Percentiles rank a stretch among this genome's conserved stretches.
Conservation (phyloP, 2,888 invertebrate genomes). For the Polyommatus iphigenia region DNA sequence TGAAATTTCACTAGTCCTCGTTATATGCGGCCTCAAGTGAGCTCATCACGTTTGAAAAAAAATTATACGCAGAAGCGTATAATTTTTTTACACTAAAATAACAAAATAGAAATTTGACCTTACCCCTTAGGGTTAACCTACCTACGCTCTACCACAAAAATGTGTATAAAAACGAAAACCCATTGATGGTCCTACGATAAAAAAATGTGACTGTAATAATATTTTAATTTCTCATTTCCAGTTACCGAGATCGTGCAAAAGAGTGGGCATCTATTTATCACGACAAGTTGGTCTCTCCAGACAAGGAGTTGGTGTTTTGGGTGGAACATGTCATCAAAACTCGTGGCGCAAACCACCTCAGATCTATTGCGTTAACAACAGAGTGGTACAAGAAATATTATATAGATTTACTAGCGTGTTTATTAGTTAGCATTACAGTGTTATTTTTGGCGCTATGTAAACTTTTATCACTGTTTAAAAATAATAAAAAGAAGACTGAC, state of each 20-base stretch:
- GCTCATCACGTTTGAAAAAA: too few relatives aligned
- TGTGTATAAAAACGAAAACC: background rate
- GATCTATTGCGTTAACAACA: conserved; percentile 13
- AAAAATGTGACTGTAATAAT: background rate
- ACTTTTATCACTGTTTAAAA: background rate
- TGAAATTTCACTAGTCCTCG: too few relatives aligned
- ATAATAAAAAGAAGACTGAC: conserved; percentile 10
- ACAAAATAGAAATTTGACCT: too few relatives aligned
- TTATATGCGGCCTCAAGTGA: too few relatives aligned
- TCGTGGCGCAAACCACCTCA: conserved; percentile 40
- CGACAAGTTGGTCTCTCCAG: conserved; percentile 40
- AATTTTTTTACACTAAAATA: too few relatives aligned
- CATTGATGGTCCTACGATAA: too few relatives aligned
- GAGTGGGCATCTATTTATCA: conserved; percentile 41
- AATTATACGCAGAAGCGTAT: too few relatives aligned
- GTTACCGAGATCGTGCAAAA: conserved; percentile 29
- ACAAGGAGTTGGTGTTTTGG: conserved; percentile 44
- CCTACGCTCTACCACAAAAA: background rate
- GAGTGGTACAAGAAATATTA: conserved; percentile 22
- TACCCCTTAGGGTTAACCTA: too few relatives aligned
- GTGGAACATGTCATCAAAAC: conserved; percentile 42
- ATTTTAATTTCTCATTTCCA: conserved; percentile 17
- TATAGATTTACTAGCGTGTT: background rate
- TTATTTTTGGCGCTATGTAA: background rate
- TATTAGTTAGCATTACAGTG: background rate